Conservation (phyloP, 1,140 invertebrate genomes). For the Drosophila sulfurigaster region DNA sequence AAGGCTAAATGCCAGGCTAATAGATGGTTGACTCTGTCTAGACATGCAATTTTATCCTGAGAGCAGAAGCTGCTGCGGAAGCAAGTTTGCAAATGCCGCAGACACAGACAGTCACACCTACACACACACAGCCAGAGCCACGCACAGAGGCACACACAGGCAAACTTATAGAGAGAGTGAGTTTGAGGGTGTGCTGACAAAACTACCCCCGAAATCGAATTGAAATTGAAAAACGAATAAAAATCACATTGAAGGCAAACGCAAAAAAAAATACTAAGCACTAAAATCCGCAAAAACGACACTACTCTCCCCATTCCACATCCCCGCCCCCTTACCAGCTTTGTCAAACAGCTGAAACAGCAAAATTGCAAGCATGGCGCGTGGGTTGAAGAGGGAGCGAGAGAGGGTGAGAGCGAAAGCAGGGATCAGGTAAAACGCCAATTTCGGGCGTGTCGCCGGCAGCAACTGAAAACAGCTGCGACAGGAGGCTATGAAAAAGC, state of each 20-base stretch:
- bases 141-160: constrained; percentile 32
- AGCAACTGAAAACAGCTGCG: constrained; percentile 49
- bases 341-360: constrained; percentile 24
- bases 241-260: constrained; percentile 57
- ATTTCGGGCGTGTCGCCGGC: constrained; percentile 42
- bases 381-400: constrained; percentile 1
- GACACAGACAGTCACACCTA: constrained; percentile 30
- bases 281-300: constrained; percentile 28
- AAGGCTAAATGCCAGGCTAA: constrained; percentile 38
- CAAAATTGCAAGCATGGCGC: constrained; percentile 16
- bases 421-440: constrained; percentile 28
- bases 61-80: constrained; percentile 36
- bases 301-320: neutral
- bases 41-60: constrained; percentile 70
- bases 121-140: constrained; percentile 11
- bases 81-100: constrained; percentile 45
- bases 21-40: constrained; percentile 64
- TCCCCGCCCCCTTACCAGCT: neutral
- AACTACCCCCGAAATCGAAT: constrained; percentile 76
- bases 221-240: constrained; percentile 49
- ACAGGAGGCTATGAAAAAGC: constrained; percentile 49
- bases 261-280: constrained; percentile 25
- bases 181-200: constrained; percentile 73
- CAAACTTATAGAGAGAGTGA: constrained; percentile 32
- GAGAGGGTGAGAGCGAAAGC: neutral